Conservation (phyloP, 2,888 invertebrate genomes). For the Craniophora ligustri region DNA sequence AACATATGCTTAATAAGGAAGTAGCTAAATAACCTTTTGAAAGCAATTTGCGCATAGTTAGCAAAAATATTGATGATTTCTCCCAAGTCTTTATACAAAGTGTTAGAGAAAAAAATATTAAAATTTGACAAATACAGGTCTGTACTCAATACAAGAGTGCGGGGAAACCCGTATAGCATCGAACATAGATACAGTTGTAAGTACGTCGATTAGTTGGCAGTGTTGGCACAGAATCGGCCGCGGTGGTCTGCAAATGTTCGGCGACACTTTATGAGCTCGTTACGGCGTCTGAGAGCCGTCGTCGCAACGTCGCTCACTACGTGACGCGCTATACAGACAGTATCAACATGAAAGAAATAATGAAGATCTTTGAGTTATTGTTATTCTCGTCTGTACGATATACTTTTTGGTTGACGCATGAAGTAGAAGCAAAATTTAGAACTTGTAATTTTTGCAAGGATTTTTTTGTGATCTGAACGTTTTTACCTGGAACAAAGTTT, state of each 20-base stretch:
- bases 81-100: too few relatives aligned
- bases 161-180: conserved; percentile 49
- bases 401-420: not conserved
- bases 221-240: conserved; percentile 48
- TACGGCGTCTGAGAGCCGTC: conserved; percentile 55
- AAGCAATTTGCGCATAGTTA: too few relatives aligned
- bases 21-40: too few relatives aligned
- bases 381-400: conserved; percentile 12
- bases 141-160: conserved; percentile 11
- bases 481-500: too few relatives aligned
- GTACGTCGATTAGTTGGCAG: conserved; percentile 45
- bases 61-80: too few relatives aligned
- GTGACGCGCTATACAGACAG: conserved; percentile 27
- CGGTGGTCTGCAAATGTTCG: conserved; percentile 52
- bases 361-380: conserved; percentile 11
- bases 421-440: not conserved
- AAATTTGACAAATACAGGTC: too few relatives aligned
- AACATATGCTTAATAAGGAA: too few relatives aligned
- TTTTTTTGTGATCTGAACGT: not conserved
- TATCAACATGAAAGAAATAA: conserved; percentile 19
- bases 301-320: conserved; percentile 38
- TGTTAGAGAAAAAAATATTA: too few relatives aligned
- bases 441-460: not conserved
- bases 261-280: conserved; percentile 59
- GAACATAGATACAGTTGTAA: conserved; percentile 25